A percentile compares a stretch with the other conserved stretches of the same genome.
phyloP scores from a whole-genome alignment of 1,140 invertebrate genomes.

The Dreissena polymorpha region DNA sequence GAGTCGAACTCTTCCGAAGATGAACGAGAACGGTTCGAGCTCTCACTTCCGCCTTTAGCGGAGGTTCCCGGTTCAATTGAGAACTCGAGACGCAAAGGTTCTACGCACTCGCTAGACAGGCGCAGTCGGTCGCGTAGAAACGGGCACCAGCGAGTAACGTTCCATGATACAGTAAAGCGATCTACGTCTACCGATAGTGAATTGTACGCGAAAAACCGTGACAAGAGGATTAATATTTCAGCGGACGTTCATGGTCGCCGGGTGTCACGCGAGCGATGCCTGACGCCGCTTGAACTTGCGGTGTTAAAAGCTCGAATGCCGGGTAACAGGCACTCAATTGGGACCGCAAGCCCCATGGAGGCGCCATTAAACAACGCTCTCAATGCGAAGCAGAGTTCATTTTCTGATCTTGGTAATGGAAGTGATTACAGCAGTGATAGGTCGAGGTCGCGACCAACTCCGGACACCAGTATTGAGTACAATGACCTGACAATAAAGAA shows the following conservation, averaged over 20 bases:
- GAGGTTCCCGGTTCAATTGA: constrained; percentile 42
- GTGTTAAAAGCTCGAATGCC: constrained; percentile 3
- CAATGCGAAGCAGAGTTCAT: constrained; percentile 20
- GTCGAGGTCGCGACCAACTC: constrained; percentile 16
- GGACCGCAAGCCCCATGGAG: not conserved
- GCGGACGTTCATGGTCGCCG: constrained; percentile 35
- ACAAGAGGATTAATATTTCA: constrained; percentile 15
- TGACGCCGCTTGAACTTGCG: constrained; percentile 25
- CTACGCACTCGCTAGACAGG: constrained; percentile 52
- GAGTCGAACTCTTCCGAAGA: constrained; percentile 56
- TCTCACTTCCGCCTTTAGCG: constrained; percentile 51
- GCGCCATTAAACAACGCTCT: constrained; percentile 35
- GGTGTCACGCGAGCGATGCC: not conserved
- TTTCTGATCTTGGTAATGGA: constrained; percentile 30
- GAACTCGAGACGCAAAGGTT: constrained; percentile 29
- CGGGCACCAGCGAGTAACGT: constrained; percentile 67
- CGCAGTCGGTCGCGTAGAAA: constrained; percentile 41
- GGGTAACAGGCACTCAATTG: constrained; percentile 30
- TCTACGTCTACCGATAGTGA: constrained; percentile 57
- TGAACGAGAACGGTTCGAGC: constrained; percentile 42
- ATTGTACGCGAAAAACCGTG: constrained; percentile 14
- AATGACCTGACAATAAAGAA: constrained; percentile 44
- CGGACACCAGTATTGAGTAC: constrained; percentile 38
- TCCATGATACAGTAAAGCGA: constrained; percentile 63
- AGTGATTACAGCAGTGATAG: constrained; percentile 34